Percentiles rank a stretch among this genome's conserved stretches.
Conservation (phyloP, 2,113 vertebrate species). For the Arothron firmamentum region DNA sequence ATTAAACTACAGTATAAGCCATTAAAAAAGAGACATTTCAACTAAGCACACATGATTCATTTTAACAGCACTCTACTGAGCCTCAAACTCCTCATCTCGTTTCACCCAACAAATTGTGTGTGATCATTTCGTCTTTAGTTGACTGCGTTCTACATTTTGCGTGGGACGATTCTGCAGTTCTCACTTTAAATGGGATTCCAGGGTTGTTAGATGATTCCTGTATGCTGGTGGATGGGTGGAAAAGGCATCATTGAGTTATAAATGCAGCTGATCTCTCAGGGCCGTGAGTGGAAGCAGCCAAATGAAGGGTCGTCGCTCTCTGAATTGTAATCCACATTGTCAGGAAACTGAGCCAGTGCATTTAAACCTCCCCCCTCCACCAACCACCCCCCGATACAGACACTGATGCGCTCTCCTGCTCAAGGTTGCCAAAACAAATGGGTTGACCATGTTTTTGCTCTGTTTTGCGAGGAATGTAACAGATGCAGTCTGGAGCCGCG, state of each 20-base stretch:
- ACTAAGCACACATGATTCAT: too few relatives aligned
- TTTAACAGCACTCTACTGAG: too few relatives aligned
- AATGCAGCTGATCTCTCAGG: slow-evolving; percentile 1
- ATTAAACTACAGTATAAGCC: too few relatives aligned
- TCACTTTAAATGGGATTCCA: slow-evolving; percentile 54
- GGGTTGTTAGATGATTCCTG: slow-evolving; percentile 51
- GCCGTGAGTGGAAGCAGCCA: slow-evolving; percentile 44
- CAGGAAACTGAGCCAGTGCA: slow-evolving; percentile 34
- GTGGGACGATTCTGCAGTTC: slow-evolving; percentile 63
- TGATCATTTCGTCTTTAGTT: background rate
- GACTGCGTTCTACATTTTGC: slow-evolving; percentile 49
- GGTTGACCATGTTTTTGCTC: slow-evolving; percentile 49
- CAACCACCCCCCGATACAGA: slow-evolving; percentile 18
- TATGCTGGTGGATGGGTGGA: slow-evolving; percentile 25
- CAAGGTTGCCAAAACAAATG: slow-evolving; percentile 65
- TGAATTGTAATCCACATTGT: slow-evolving; percentile 57
- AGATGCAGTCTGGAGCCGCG: slow-evolving; percentile 60
- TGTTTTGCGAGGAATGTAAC: slow-evolving; percentile 59
- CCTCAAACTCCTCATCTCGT: too few relatives aligned
- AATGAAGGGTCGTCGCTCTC: slow-evolving; percentile 42
- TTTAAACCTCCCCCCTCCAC: slow-evolving; percentile 19
- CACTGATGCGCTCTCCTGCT: slow-evolving; percentile 50
- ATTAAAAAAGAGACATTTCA: too few relatives aligned
- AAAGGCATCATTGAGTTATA: slow-evolving; percentile 32
- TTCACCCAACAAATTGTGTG: too few relatives aligned